These are phyloP conservation scores for Agrotis ipsilon DNA, from an alignment of 2,888 invertebrate species.

Conservation along the genomic window DNA sequence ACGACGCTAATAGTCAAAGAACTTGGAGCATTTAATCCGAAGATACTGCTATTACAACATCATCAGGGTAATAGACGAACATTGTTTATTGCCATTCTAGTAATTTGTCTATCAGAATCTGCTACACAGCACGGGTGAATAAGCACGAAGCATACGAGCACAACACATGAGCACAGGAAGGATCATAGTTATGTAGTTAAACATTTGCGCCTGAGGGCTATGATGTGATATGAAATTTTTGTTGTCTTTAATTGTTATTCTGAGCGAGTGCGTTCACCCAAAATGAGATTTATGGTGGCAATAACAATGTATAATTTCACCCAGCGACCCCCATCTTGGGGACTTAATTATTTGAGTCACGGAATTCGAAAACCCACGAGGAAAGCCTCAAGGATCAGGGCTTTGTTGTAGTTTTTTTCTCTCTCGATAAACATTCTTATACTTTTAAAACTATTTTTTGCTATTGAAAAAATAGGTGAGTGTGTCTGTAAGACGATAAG, in stretches of 20 bases:
- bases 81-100: slow-evolving; percentile 40
- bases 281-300: slow-evolving; percentile 89
- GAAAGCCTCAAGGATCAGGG: slow-evolving; percentile 86
- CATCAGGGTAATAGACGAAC: slow-evolving; percentile 23
- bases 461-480: slow-evolving; percentile 87
- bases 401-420: slow-evolving; percentile 84
- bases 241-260: slow-evolving; percentile 83
- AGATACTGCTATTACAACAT: slow-evolving; percentile 35
- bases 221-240: slow-evolving; percentile 73
- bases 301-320: slow-evolving; percentile 89
- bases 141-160: slow-evolving; percentile 19
- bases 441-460: slow-evolving; percentile 84
- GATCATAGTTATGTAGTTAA: slow-evolving; percentile 37
- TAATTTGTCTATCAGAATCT: slow-evolving; percentile 53
- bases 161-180: slow-evolving; percentile 16
- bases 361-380: slow-evolving; percentile 87
- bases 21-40: slow-evolving; percentile 28
- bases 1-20: slow-evolving; percentile 46
- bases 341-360: slow-evolving; percentile 91
- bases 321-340: slow-evolving; percentile 82
- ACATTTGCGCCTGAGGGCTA: slow-evolving; percentile 54
- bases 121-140: slow-evolving; percentile 32
- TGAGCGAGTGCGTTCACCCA: slow-evolving; percentile 81
- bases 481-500: slow-evolving; percentile 86
- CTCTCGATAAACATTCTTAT: slow-evolving; percentile 76